Evolutionary conservation across 2,113 vertebrate genomes (phyloP).

Genomic region (Myotis lucifugus): DNA sequence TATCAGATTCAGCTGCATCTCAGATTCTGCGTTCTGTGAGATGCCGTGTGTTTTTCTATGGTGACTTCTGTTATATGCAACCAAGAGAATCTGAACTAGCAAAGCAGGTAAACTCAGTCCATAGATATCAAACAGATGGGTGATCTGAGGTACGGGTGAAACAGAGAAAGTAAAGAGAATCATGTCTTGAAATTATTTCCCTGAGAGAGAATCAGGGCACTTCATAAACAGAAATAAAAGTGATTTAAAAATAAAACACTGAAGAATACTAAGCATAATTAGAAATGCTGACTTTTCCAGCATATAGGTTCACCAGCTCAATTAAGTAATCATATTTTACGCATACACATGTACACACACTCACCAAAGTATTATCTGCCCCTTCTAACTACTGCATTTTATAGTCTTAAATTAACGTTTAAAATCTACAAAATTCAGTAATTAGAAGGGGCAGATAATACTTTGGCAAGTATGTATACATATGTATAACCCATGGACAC

Average conservation of each 20-base stretch:
- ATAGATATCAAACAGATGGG: not conserved
- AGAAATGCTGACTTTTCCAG: not conserved
- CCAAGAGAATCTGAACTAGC: not conserved
- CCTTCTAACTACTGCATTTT: constrained; percentile 5
- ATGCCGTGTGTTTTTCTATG: not conserved
- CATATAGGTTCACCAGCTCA: not conserved
- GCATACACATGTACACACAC: not conserved
- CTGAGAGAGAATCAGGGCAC: not conserved
- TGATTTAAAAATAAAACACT: not conserved
- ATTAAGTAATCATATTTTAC: not conserved
- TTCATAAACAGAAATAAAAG: not conserved
- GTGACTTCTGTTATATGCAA: not conserved
- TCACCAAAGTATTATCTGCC: not conserved
- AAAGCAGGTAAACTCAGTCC: not conserved
- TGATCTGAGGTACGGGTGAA: not conserved
- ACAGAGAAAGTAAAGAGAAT: not conserved
- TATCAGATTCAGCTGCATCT: not conserved
- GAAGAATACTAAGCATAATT: not conserved
- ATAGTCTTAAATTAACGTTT: not conserved
- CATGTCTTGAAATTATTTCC: not conserved
- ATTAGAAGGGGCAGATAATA: not conserved
- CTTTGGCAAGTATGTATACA: not conserved
- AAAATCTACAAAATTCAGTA: constrained; percentile 25
- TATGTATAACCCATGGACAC: not conserved
- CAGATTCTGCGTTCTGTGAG: not conserved